Percentiles rank a stretch among this genome's conserved stretches.
These are phyloP conservation scores for Himalopsyche anomala DNA, from an alignment of 2,888 invertebrate species.

Conservation along the genomic window DNA sequence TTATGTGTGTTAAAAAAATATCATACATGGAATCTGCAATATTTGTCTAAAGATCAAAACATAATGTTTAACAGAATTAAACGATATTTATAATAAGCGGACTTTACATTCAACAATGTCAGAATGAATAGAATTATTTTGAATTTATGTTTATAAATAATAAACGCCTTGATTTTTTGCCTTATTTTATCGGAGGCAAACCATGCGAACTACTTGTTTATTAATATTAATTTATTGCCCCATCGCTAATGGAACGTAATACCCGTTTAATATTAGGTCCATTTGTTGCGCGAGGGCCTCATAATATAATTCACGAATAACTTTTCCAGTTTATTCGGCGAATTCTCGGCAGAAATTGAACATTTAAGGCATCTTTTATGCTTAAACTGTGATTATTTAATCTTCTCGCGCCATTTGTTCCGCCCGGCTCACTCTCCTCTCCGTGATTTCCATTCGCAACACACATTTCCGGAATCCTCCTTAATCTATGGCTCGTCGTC, in stretches of 20 bases:
- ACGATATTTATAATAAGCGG: too few relatives aligned
- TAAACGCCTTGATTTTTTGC: background rate
- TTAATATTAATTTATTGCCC: constrained; percentile 42
- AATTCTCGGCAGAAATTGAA: constrained; percentile 40
- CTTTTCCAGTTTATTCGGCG: constrained; percentile 25
- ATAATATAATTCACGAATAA: constrained; percentile 23
- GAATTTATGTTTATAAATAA: too few relatives aligned
- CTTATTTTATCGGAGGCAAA: constrained; percentile 27
- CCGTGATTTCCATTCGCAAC: constrained; percentile 40
- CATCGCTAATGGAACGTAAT: constrained; percentile 39
- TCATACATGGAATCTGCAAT: too few relatives aligned
- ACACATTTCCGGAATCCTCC: constrained; percentile 42
- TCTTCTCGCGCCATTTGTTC: constrained; percentile 45
- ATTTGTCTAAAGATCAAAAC: too few relatives aligned
- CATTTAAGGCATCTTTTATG: constrained; percentile 43
- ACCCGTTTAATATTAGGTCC: constrained; percentile 38
- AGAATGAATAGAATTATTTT: too few relatives aligned
- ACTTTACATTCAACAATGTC: too few relatives aligned
- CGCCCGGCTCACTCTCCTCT: constrained; percentile 33
- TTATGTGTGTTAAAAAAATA: too few relatives aligned
- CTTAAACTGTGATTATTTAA: constrained; percentile 51
- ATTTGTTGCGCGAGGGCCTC: constrained; percentile 43
- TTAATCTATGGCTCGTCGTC: constrained; percentile 41
- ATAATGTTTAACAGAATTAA: too few relatives aligned
- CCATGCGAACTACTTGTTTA: constrained; percentile 31